These are phyloP conservation scores for Phrynocephalus guinanensis DNA, from an alignment of 2,797 vertebrate species.

Conservation along the genomic window DNA sequence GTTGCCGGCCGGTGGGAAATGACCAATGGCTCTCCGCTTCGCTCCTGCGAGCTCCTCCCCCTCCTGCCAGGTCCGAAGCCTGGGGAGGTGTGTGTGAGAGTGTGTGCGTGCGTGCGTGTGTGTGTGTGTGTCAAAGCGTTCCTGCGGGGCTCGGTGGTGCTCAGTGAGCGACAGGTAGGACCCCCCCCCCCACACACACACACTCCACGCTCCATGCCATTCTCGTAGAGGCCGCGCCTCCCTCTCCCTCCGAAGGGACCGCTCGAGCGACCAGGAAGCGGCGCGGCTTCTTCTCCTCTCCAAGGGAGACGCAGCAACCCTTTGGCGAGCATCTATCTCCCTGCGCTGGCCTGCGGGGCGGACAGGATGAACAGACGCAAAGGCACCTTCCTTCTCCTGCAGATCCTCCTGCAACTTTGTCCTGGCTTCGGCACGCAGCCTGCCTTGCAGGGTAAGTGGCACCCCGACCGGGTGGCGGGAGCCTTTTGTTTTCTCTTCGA, in stretches of 20 bases:
- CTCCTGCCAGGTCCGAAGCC: constrained; percentile 25
- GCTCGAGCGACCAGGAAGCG: not conserved
- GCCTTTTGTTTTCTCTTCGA: too few species aligned
- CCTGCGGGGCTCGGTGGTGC: not conserved
- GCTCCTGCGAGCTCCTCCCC: not conserved
- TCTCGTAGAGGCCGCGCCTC: constrained; percentile 30
- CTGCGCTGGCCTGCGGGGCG: not conserved
- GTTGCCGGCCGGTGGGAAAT: not conserved
- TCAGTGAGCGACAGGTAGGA: constrained; percentile 1
- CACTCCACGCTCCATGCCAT: not conserved
- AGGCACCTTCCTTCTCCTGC: constrained; percentile 75
- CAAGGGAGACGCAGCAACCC: not conserved
- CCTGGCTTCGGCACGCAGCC: constrained; percentile 63
- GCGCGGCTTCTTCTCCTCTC: too few species aligned
- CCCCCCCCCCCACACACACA: not conserved
- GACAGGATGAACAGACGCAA: constrained; percentile 71
- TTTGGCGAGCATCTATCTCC: not conserved
- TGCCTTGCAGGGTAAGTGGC: constrained; percentile 86
- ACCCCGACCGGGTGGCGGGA: too few species aligned
- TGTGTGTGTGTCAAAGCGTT: not conserved
- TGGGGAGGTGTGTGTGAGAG: not conserved
- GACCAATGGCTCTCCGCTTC: constrained; percentile 43
- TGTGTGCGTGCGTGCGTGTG: too few species aligned
- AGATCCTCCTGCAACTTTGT: constrained; percentile 81
- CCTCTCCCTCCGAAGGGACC: not conserved